Conservation (phyloP, 2,113 vertebrate species). For the Hippocampus mohnikei region DNA sequence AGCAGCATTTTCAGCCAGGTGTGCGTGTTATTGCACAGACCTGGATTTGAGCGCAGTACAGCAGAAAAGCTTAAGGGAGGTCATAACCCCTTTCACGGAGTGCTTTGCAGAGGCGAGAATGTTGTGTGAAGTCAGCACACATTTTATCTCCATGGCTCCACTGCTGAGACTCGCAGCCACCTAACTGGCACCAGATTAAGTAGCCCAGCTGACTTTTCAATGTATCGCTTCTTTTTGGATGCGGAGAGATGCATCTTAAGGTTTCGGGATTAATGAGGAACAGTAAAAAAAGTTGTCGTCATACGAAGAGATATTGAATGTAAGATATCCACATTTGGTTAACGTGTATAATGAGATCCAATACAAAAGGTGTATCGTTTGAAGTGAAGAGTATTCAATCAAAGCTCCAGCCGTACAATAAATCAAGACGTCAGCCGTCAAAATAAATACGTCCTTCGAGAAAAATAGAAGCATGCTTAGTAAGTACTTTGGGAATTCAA, state of each 20-base stretch:
- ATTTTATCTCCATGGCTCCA: slow-evolving; percentile 32
- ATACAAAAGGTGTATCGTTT: no score
- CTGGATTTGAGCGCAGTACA: slow-evolving; percentile 20
- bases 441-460: not conserved
- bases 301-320: not conserved
- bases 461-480: not conserved
- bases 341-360: not conserved
- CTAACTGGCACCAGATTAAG: slow-evolving; percentile 17
- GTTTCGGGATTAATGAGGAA: not conserved
- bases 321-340: not conserved
- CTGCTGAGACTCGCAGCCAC: not conserved
- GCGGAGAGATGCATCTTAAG: slow-evolving; percentile 16
- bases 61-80: slow-evolving; percentile 35
- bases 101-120: slow-evolving; percentile 24
- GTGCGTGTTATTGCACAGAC: not conserved
- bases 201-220: slow-evolving; percentile 8
- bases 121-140: slow-evolving; percentile 44
- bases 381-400: not conserved
- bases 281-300: not conserved
- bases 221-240: slow-evolving; percentile 29
- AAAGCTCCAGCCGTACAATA: not conserved
- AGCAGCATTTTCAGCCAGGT: not conserved
- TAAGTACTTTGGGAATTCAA: not conserved
- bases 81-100: slow-evolving; percentile 57
- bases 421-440: no score